Evolutionary conservation across 2,113 vertebrate genomes (phyloP), one percentile per base, ranked within the genome.

Genomic region (Gadus chalcogrammus): DNA sequence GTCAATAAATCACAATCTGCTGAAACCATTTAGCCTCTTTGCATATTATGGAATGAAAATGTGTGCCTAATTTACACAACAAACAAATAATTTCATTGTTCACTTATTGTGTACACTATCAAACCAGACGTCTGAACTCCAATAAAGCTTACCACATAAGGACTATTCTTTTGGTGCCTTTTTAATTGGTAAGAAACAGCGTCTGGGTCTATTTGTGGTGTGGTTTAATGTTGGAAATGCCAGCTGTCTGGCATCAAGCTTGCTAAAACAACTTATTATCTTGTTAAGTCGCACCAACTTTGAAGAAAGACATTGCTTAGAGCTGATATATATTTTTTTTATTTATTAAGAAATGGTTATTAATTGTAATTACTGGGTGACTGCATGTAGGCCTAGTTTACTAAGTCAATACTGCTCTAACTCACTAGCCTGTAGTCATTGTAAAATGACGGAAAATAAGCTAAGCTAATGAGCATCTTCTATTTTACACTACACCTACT

Each of bases 201-300:
- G 81, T 89, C 82, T 84, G 80, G 75, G 79, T 89, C 89, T 92
- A 93, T 93, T 92, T 91, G 85, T 86, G 91, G 90, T 91, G 78
- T 85, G 81, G 81, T 82, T 82, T 78, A 88, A 89, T 88, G 88
- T 77, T 92, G 90, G 75, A 92, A 92, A 93, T 91, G 90, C 89
- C 92, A 93, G 91, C 92, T 91, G 91, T 91, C 88, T 71, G 18
- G 66, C 73, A 83, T 89, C 82, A 83, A 90, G 81, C 68, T 68
- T 76, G 72, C 76, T 83, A 81, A 83, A 88, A 85, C 80, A 72
- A 79, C 80, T 75, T 72, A 74, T 84, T 82, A 81, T 87, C 84
- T 80, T 84, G 69, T 74, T 48, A 79, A 58, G 60, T 78, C 75
- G 16, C 48, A 74, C 65, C 81, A 83, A 85, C 77, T 81, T 85